A percentile compares a stretch with the other conserved stretches of the same genome.
phyloP scores from a whole-genome alignment of 2,797 vertebrate species.

The Heteromormyrus szaboi region DNA sequence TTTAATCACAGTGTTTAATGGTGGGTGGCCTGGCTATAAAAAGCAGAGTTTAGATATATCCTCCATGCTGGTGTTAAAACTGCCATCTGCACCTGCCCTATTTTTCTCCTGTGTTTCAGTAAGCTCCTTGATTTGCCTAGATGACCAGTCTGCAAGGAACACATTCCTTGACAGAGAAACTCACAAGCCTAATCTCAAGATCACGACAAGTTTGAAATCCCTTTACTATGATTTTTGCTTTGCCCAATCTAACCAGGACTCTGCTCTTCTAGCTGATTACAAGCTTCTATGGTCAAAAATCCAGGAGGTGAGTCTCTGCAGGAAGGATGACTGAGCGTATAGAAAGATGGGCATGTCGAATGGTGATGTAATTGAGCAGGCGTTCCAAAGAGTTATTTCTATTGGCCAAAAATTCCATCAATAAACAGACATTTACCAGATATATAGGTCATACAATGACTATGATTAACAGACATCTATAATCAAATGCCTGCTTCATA shows the following conservation, averaged over 20 bases:
- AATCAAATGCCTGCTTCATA: neutral
- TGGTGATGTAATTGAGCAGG: no score
- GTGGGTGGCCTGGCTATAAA: neutral
- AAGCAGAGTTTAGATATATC: neutral
- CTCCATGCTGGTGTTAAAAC: neutral
- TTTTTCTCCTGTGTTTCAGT: constrained; percentile 27
- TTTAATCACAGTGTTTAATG: neutral
- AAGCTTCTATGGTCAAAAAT: neutral
- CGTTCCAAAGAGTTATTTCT: neutral
- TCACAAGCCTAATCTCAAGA: constrained; percentile 25
- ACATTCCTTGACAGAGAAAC: constrained; percentile 25
- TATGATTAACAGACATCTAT: neutral
- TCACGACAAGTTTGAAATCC: neutral
- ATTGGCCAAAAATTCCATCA: neutral
- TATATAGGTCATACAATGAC: neutral
- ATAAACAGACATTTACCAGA: neutral
- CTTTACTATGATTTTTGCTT: neutral
- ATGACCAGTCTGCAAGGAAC: constrained; percentile 20
- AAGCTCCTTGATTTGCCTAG: constrained; percentile 28
- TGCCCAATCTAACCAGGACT: neutral
- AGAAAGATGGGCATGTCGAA: no score
- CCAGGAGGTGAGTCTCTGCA: neutral
- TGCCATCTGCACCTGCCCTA: neutral
- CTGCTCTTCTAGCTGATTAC: neutral
- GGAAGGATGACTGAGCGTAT: no score